phyloP scores from a whole-genome alignment of 1,140 invertebrate species.

The Brachionus koreanus region DNA sequence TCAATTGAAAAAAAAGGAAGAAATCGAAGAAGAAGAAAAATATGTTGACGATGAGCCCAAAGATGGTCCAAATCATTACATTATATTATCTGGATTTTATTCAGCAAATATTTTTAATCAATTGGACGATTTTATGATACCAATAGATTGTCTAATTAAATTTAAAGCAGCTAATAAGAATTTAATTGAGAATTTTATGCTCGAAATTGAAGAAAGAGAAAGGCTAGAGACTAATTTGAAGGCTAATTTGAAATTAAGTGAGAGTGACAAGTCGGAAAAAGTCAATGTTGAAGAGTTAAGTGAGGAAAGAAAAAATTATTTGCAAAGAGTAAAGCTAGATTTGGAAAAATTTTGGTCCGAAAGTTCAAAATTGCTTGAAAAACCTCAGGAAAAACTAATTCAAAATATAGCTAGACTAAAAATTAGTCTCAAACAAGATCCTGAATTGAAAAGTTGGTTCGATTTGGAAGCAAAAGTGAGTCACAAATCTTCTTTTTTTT shows the following conservation, averaged over 20 bases:
- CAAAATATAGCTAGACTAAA: conserved; percentile 54
- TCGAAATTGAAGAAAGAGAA: conserved; percentile 43
- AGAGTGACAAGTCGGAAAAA: neutral
- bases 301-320: conserved; percentile 46
- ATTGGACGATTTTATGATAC: conserved; percentile 53
- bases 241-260: conserved; percentile 26
- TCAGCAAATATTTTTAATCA: conserved; percentile 51
- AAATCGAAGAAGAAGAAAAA: conserved; percentile 54
- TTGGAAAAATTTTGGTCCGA: conserved; percentile 55
- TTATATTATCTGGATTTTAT: conserved; percentile 54
- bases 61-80: conserved; percentile 56
- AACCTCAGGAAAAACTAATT: conserved; percentile 49
- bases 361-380: conserved; percentile 50
- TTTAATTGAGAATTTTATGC: conserved; percentile 49
- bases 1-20: conserved; percentile 56
- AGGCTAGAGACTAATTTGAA: conserved; percentile 18
- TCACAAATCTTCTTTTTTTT: neutral
- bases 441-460: conserved; percentile 39
- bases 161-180: conserved; percentile 45
- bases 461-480: conserved; percentile 36
- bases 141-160: conserved; percentile 49
- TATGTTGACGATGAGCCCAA: conserved; percentile 59
- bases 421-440: conserved; percentile 50
- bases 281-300: conserved; percentile 5
- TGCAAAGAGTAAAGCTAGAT: conserved; percentile 49